These are phyloP conservation scores for Latrodectus hesperus DNA, from an alignment of 2,888 invertebrate species.

Conservation along the genomic window DNA sequence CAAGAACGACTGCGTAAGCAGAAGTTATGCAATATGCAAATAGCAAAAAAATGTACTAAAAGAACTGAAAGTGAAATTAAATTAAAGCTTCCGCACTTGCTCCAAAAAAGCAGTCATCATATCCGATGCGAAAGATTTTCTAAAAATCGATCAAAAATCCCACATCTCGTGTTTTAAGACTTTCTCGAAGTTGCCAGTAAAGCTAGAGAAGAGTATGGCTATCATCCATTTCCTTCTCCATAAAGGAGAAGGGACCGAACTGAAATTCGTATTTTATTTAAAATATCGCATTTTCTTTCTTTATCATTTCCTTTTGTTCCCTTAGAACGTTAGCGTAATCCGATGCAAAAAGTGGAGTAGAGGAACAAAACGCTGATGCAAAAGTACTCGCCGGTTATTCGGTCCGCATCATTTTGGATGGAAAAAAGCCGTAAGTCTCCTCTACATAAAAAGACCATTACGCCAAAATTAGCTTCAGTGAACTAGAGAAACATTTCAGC, in stretches of 20 bases:
- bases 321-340: background rate
- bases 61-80: no score
- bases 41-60: no score
- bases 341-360: background rate
- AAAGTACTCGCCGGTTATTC: slow-evolving; percentile 32
- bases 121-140: no score
- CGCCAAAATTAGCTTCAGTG: slow-evolving; percentile 57
- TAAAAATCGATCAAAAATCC: no score
- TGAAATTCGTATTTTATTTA: background rate
- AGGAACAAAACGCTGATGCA: slow-evolving; percentile 50
- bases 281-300: background rate
- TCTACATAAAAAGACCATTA: slow-evolving; percentile 63
- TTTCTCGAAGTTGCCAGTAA: background rate
- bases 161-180: no score
- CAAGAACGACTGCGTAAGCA: no score
- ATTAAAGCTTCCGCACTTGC: no score
- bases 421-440: slow-evolving; percentile 33
- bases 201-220: background rate
- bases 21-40: no score
- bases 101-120: no score
- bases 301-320: slow-evolving; percentile 1
- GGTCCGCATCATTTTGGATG: slow-evolving; percentile 17
- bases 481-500: slow-evolving; percentile 61
- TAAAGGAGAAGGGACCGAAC: background rate
- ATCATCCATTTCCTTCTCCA: background rate